These are phyloP conservation scores for Malacoctenus gilli DNA, from an alignment of 2,797 vertebrate genomes.

Conservation along the genomic window DNA sequence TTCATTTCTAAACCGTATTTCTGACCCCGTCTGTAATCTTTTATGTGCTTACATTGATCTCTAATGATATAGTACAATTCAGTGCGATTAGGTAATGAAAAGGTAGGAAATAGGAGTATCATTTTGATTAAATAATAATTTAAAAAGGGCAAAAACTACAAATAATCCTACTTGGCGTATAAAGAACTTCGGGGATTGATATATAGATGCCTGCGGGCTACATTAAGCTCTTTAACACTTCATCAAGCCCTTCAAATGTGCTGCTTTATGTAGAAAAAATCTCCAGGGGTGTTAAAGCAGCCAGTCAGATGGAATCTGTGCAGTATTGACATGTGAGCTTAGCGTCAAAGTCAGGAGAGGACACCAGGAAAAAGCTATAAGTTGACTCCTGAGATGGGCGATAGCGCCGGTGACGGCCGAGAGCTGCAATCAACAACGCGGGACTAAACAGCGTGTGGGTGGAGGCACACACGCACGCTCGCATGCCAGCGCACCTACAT, in stretches of 20 bases:
- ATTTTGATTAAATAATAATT: too few relatives aligned
- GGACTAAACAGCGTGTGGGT: conserved; percentile 18
- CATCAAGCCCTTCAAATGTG: conserved; percentile 33
- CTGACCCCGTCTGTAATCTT: too few relatives aligned
- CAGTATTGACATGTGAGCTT: conserved; percentile 29
- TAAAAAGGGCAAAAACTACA: background rate
- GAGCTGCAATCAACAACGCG: conserved; percentile 19
- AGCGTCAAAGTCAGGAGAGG: conserved; percentile 47
- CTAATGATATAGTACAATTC: too few relatives aligned
- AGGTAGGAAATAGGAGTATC: too few relatives aligned
- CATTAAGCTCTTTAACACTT: conserved; percentile 20
- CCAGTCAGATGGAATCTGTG: conserved; percentile 32
- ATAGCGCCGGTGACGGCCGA: conserved; percentile 6
- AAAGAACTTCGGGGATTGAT: background rate
- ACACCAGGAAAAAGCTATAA: conserved; percentile 39
- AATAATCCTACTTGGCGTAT: background rate
- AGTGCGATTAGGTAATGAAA: too few relatives aligned
- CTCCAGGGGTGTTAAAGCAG: conserved; percentile 27
- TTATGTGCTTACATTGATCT: too few relatives aligned
- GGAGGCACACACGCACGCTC: conserved; percentile 5
- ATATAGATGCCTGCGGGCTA: conserved; percentile 3
- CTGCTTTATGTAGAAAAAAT: conserved; percentile 35
- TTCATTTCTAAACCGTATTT: too few relatives aligned
- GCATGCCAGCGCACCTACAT: conserved; percentile 12
- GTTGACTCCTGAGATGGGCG: conserved; percentile 34